phyloP scores from a whole-genome alignment of 2,888 invertebrate species.

The Agrotis segetum region DNA sequence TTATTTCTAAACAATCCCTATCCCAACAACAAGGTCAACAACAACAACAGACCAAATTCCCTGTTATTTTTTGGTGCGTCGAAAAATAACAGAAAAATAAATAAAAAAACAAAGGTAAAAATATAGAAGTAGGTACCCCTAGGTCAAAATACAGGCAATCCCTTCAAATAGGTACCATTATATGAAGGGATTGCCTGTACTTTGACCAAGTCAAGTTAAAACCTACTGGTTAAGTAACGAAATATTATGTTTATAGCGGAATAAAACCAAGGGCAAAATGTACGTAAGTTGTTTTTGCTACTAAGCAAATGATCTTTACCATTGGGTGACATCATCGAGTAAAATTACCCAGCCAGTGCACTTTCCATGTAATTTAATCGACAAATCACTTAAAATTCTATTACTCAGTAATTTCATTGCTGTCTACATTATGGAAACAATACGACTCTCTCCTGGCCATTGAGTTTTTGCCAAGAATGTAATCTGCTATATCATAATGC shows the following conservation, averaged over 20 bases:
- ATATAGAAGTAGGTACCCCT: too few species aligned
- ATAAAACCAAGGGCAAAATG: conserved; percentile 1
- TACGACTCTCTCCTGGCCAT: conserved; percentile 59
- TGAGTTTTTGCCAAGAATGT: conserved; percentile 65
- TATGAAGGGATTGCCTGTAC: too few species aligned
- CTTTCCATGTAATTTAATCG: conserved; percentile 48
- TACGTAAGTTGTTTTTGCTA: not conserved
- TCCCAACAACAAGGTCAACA: not conserved
- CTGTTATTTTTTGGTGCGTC: not conserved
- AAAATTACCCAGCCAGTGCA: conserved; percentile 22
- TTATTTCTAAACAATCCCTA: not conserved
- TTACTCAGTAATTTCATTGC: conserved; percentile 51
- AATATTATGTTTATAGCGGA: not conserved
- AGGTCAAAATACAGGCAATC: too few species aligned
- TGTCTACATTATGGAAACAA: conserved; percentile 60
- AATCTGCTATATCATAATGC: conserved; percentile 70
- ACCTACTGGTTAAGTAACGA: too few species aligned
- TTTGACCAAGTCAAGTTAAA: too few species aligned
- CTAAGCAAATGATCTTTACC: not conserved
- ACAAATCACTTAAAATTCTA: conserved; percentile 39
- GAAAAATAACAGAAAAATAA: not conserved
- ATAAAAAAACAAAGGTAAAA: not conserved
- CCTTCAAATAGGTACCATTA: too few species aligned
- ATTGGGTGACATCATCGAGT: conserved; percentile 11
- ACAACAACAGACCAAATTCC: too few species aligned